phyloP scores from a whole-genome alignment of 2,888 invertebrate species.

The Andrena bicolor region DNA sequence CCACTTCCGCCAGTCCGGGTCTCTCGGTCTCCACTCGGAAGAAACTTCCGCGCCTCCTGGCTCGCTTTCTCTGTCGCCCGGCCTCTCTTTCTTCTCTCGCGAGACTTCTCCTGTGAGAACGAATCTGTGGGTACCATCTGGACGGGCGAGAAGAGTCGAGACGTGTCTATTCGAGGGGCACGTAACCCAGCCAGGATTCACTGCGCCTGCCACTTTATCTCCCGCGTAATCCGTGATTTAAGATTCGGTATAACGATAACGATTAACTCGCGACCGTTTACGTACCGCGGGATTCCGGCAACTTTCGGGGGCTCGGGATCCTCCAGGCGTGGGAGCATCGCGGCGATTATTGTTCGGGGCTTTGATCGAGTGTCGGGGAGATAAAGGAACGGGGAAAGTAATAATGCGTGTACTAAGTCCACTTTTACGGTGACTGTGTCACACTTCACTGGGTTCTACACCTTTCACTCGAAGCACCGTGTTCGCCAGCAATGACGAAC shows the following conservation, averaged over 20 bases:
- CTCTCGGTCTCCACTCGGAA: constrained; percentile 33
- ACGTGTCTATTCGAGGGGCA: constrained; percentile 67
- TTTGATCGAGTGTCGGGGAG: too few species aligned
- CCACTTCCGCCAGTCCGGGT: constrained; percentile 59
- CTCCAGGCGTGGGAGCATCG: too few species aligned
- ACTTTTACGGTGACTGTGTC: too few species aligned
- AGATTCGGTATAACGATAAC: constrained; percentile 45
- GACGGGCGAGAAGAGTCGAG: constrained; percentile 61
- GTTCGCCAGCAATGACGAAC: background rate
- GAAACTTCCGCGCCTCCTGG: constrained; percentile 51
- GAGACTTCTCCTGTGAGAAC: constrained; percentile 42
- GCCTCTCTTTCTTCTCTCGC: background rate
- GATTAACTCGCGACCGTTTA: constrained; percentile 43
- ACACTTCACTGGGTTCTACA: background rate
- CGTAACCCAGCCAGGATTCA: constrained; percentile 60
- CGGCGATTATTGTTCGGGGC: too few species aligned
- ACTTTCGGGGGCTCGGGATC: constrained; percentile 1
- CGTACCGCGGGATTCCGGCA: background rate
- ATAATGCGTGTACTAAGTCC: too few species aligned
- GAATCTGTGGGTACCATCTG: constrained; percentile 62
- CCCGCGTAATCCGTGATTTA: constrained; percentile 63
- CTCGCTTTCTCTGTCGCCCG: background rate
- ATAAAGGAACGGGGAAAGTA: too few species aligned
- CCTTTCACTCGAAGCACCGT: background rate
- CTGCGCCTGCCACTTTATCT: constrained; percentile 64